Base-by-base conservation (phyloP, 2,888 invertebrate species). In the Dione juno region DNA sequence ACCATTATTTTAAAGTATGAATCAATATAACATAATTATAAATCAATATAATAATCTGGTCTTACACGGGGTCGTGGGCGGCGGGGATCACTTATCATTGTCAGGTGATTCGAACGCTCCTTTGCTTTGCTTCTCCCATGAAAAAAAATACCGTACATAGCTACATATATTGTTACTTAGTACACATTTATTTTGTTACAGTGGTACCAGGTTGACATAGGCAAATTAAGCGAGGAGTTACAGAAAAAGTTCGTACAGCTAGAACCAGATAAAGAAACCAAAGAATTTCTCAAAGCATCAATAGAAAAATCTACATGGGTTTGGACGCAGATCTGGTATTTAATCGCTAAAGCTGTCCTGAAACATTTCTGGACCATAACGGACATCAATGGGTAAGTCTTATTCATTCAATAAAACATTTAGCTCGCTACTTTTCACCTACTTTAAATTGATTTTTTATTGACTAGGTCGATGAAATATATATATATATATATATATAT, bases 341-440 rank as follows among this genome's bases (percentile, higher is more conserved):
- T 97, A 48, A 80, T 99, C 48, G 97, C 97, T 16, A 96, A 97
- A 80, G 95, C 97, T n/a, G 90, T 99, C 52, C 94, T 99, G 21
- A 95, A 96, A 75, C 95, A 96, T 90, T 98, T 99, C 92, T 97
- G 99, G 96, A 97, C 98, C 41, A 96, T 97, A 85, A 99, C 99
- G 2, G 98, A 98, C 78, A 97, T 98, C 76, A 99, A 99, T 92
- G 99, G 99, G 95, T 97, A 88, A 95, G 95, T 94, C 40, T 50
- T 50, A 19, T 11, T 19, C 1, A 19, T 28, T 28, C 5, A 28
- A 28, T 28, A 28, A 28, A 28, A 66, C 40, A 65, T 40, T 21
- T 50, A 9, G n/a, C 28, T 28, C 28, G 28, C 2, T 28, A 28
- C 5, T 28, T 28, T 28, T 5, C 28, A 28, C 28, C 5, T 28